Base-by-base conservation (phyloP, 2,797 vertebrate species). In the Poeciliopsis presidionis region DNA sequence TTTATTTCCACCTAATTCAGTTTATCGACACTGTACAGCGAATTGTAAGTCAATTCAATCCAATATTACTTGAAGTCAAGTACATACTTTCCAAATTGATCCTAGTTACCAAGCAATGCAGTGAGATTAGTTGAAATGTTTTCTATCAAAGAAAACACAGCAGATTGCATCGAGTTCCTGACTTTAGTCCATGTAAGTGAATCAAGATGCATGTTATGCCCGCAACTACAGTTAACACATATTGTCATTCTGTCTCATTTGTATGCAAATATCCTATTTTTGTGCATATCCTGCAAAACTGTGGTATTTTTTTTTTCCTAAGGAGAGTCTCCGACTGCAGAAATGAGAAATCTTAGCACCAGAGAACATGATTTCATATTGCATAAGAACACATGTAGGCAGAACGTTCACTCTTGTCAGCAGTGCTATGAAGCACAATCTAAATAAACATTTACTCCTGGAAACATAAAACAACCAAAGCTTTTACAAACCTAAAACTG, bases 401-500 rank as follows among this genome's bases (percentile, higher is more conserved):
- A 69, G 61, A 83, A 59, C 25, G 53, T 80, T 67, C 63, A 14
- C 25, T 28, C 16, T 12, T 65, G 53, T 75, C 70, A 53, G 16
- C 13, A 0, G 22, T 13, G 43, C 14, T n/a, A 25, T 20, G 46
- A 72, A 47, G 28, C 59, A 45, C 28, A 5, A 28, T 28, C 47
- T 6, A 59, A 41, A 73, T 9, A 39, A 36, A 75, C 25, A 74
- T 39, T 74, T 39, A 78, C 13, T 47, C 20, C 75, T 20, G 28
- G 65, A 74, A 79, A 86, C 71, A 73, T 49, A 73, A 72, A 47
- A 74, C 33, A 36, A 22, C 39, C 28, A 69, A n/a, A 47, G 71
- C 81, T 69, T 75, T 88, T 81, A 74, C 75, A 79, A 69, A 43
- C 51, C 77, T 71, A 61, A 82, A 84, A 80, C 55, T 84, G 72